Percentiles rank a stretch among this genome's conserved stretches.
These are phyloP conservation scores for Rhinatrema bivittatum DNA, from an alignment of 2,797 vertebrate genomes.

Conservation along the genomic window DNA sequence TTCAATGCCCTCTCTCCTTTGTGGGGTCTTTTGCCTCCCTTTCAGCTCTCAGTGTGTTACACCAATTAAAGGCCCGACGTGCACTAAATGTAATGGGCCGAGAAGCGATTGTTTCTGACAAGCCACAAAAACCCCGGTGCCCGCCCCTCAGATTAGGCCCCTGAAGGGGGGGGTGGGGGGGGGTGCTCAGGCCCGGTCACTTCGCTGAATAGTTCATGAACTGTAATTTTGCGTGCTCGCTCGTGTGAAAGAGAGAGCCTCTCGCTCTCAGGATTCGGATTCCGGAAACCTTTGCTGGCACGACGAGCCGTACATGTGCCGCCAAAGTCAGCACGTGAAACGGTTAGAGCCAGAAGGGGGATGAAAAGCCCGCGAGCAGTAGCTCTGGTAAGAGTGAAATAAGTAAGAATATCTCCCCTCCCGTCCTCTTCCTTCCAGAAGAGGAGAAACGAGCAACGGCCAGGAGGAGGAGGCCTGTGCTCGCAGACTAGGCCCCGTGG, in stretches of 20 bases:
- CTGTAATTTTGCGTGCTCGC: constrained; percentile 77
- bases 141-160: constrained; percentile 98
- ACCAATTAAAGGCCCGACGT: constrained; percentile 96
- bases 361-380: too few species aligned
- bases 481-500: too few species aligned
- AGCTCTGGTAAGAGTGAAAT: too few species aligned
- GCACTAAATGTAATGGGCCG: constrained; percentile 98
- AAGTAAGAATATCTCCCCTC: constrained; percentile 7
- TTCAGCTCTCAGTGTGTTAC: constrained; percentile 82
- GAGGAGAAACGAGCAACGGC: constrained; percentile 48
- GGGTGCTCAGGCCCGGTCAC: constrained; percentile 82
- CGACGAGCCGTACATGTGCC: too few species aligned
- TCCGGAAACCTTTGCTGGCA: too few species aligned
- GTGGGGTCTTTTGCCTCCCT: constrained; percentile 73
- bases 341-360: too few species aligned
- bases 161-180: constrained; percentile 87
- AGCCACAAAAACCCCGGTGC: constrained; percentile 98
- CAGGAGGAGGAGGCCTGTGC: constrained; percentile 38
- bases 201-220: constrained; percentile 83
- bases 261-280: constrained; percentile 45
- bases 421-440: constrained; percentile 18
- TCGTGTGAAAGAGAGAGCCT: constrained; percentile 70
- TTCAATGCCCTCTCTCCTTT: constrained; percentile 74
- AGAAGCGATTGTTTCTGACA: constrained; percentile 98
- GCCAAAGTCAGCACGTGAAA: too few species aligned